Conservation (phyloP, 1,140 invertebrate genomes). For the Drosophila grimshawi region DNA sequence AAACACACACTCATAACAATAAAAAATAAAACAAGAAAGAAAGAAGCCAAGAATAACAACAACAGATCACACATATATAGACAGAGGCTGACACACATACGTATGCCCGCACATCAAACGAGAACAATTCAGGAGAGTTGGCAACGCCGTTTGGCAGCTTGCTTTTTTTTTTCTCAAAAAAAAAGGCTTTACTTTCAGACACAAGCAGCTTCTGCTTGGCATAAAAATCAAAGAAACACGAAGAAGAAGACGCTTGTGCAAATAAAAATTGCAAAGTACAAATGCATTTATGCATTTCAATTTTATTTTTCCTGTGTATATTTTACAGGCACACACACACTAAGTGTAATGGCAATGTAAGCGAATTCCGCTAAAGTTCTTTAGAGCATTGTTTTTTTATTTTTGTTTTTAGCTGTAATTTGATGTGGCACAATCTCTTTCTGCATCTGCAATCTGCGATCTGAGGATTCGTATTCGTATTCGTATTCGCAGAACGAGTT, state of each 20-base stretch:
- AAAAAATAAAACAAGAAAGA: constrained; percentile 23
- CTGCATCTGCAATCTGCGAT: constrained; percentile 26
- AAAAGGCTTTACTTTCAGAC: background rate
- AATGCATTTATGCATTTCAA: too few relatives aligned
- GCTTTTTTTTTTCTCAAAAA: background rate
- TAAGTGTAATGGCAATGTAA: constrained; percentile 20
- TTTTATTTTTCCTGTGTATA: background rate
- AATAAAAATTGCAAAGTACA: too few relatives aligned
- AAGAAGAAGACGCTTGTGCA: too few relatives aligned
- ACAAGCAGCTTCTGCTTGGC: constrained; percentile 4
- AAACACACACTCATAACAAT: constrained; percentile 16
- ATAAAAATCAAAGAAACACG: background rate
- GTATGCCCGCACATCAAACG: constrained; percentile 9
- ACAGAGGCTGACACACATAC: background rate
- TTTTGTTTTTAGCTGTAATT: constrained; percentile 39
- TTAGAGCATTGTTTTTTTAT: constrained; percentile 15
- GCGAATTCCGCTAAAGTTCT: constrained; percentile 39
- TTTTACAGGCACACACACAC: background rate
- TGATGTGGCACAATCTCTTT: constrained; percentile 51
- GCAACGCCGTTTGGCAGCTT: constrained; percentile 28
- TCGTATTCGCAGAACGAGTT: constrained; percentile 14
- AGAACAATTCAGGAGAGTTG: constrained; percentile 44
- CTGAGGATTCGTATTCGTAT: constrained; percentile 17
- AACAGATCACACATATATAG: constrained; percentile 7
- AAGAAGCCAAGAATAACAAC: constrained; percentile 17